Evolutionary conservation across 2,888 invertebrate species (phyloP), one percentile per base, ranked within the genome.

Genomic region (Arctia plantaginis): DNA sequence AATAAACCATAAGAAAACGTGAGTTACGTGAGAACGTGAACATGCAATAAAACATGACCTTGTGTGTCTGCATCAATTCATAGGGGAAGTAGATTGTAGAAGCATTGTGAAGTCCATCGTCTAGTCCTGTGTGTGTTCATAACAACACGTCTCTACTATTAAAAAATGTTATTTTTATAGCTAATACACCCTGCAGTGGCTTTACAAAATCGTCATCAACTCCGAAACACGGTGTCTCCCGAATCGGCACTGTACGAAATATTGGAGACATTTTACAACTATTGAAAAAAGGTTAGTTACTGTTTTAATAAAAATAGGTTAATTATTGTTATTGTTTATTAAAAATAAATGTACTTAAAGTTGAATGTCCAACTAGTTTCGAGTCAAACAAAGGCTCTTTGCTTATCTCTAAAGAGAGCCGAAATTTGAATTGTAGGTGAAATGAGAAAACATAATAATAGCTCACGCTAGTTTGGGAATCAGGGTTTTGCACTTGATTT

Each of bases 261-360:
- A 74, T 88, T 72, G 79, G 84, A 66, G 84, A 86, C 47, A 79
- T 89, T 51, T 47, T 88, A 66, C 70, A 82, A 47, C 70, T 89
- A 51, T 74, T 89, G 55, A 82, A 80, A 72, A 88, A 79, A 86
- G 89, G 89, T 89, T 78, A 39, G 72, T 72, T 4, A 59, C 1
- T 59, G 10, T 12, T 55, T 23, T n/a, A 3, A 55, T n/a, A 3
- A 44, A 41, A 41, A 12, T 12, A 85, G 89, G 71, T 71, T 35
- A 35, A 72, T 71, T 7, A 55, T 7, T 55, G n/a, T n/a, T 7
- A 55, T 7, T 55, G n/a, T n/a, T 55, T 23, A n/a, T n/a, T 20
- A 51, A 51, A 7, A 51, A 20, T 47, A n/a, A n/a, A n/a, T n/a
- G n/a, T 35, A 35, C 35, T 35, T 35, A 35, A 35, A 35, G 35